phyloP scores from a whole-genome alignment of 2,888 invertebrate species.

The Stenchaetothrips biformis region DNA sequence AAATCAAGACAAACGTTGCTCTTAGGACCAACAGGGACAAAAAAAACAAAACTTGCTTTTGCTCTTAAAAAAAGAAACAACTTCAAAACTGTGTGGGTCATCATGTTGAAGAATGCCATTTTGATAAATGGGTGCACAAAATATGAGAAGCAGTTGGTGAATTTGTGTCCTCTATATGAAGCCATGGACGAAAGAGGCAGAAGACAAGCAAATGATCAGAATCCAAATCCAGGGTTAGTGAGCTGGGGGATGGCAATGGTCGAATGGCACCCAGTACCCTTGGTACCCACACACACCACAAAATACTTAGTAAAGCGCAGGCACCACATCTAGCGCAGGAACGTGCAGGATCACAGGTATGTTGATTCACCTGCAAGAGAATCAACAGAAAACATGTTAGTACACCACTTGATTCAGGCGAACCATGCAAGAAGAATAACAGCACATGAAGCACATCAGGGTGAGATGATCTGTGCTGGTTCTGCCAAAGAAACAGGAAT shows the following conservation, averaged over 20 bases:
- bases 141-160: neutral
- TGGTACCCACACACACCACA: neutral
- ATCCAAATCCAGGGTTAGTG: neutral
- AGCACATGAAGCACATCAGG: no score
- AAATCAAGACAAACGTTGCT: no score
- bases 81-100: neutral
- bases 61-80: no score
- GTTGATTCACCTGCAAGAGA: conserved; percentile 21
- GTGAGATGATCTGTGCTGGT: no score
- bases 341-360: conserved; percentile 14
- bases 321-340: neutral
- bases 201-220: conserved; percentile 2
- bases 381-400: neutral
- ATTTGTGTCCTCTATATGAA: neutral
- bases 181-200: neutral
- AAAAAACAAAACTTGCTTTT: no score
- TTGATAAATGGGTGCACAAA: neutral
- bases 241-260: conserved; percentile 1
- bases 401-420: neutral
- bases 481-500: no score
- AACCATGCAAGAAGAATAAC: neutral
- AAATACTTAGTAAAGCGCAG: neutral
- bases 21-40: no score
- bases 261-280: neutral
- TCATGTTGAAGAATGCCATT: neutral